Percentiles rank a stretch among this genome's conserved stretches.
Evolutionary conservation across 2,113 vertebrate species (phyloP).

Genomic region (Trichomycterus rosablanca): DNA sequence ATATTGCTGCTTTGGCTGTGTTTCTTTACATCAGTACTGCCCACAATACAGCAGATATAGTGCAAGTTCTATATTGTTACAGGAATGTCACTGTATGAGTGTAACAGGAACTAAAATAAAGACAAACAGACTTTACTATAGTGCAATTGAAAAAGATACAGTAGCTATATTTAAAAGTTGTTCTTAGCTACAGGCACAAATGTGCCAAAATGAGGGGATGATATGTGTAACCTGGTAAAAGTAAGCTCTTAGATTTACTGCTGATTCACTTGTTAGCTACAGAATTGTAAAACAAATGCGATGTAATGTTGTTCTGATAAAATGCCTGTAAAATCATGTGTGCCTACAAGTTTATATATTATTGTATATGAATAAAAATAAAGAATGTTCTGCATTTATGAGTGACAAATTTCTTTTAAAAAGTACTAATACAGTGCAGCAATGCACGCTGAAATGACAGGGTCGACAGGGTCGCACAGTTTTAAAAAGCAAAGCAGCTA

Average conservation of each 20-base stretch:
- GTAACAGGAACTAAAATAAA: conserved; percentile 9
- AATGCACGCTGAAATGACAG: no score
- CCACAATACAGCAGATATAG: background rate
- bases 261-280: conserved; percentile 15
- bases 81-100: conserved; percentile 22
- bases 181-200: conserved; percentile 10
- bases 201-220: conserved; percentile 9
- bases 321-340: conserved; percentile 46
- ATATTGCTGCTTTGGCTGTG: conserved; percentile 23
- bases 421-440: no score
- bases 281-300: conserved; percentile 6
- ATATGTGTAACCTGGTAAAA: background rate
- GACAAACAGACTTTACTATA: no score
- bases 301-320: conserved; percentile 35
- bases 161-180: no score
- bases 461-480: no score
- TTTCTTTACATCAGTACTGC: conserved; percentile 13
- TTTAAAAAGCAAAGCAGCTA: no score
- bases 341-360: conserved; percentile 46
- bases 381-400: conserved; percentile 34
- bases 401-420: no score
- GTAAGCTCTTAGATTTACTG: conserved; percentile 17
- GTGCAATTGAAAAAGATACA: no score
- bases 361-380: conserved; percentile 41
- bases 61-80: conserved; percentile 31